Evolutionary conservation across 2,797 vertebrate genomes (phyloP).

Genomic region (Danio albolineatus): DNA sequence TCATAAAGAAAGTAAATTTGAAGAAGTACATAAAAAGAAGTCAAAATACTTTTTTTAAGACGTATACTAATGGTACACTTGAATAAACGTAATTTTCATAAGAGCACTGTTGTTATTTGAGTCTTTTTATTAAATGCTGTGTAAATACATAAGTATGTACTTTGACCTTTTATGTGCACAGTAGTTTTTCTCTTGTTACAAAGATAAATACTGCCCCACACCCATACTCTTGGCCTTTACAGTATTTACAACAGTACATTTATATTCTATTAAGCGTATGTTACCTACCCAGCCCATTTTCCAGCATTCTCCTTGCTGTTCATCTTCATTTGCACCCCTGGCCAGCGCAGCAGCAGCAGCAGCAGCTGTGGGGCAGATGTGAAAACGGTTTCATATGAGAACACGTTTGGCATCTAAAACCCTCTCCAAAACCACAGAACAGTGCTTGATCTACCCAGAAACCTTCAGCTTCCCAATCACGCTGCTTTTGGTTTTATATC

Average conservation of each 20-base stretch:
- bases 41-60: no score
- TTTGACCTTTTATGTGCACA: conserved; percentile 1
- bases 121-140: neutral
- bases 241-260: neutral
- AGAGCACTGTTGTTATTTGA: neutral
- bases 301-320: conserved; percentile 5
- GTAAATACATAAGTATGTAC: neutral
- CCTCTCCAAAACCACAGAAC: conserved; percentile 37
- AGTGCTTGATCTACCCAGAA: conserved; percentile 33
- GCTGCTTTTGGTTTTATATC: conserved; percentile 24
- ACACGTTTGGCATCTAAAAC: conserved; percentile 45
- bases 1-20: no score
- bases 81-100: no score
- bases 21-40: no score
- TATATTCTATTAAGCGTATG: neutral
- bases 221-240: neutral
- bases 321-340: conserved; percentile 6
- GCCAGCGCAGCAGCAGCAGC: conserved; percentile 43
- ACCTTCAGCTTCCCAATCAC: conserved; percentile 36
- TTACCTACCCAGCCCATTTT: conserved; percentile 8
- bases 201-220: neutral
- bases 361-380: conserved; percentile 62
- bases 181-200: conserved; percentile 4
- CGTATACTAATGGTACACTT: no score
- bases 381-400: conserved; percentile 48